phyloP scores from a whole-genome alignment of 2,797 vertebrate genomes.

The Pyrocephalus nanus region DNA sequence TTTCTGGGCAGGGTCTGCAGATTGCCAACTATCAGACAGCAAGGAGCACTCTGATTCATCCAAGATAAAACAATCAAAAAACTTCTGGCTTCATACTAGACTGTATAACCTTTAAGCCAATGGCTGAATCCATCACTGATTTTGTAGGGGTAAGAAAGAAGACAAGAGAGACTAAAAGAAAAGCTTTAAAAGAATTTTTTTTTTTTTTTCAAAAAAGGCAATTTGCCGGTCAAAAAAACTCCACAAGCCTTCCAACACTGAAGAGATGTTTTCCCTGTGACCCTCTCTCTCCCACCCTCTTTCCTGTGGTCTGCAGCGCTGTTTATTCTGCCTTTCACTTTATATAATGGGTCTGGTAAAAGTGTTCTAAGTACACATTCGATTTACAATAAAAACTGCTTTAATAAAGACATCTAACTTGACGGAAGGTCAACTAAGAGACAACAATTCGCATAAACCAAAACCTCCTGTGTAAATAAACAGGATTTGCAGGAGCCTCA shows the following conservation, averaged over 20 bases:
- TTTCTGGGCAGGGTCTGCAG: background rate
- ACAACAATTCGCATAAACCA: slow-evolving; percentile 33
- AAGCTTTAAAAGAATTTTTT: background rate
- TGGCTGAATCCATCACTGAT: background rate
- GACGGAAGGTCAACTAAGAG: slow-evolving; percentile 53
- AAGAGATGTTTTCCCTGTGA: background rate
- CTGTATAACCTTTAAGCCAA: background rate
- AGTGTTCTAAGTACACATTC: slow-evolving; percentile 44
- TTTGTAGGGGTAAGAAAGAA: background rate
- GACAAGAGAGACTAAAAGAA: background rate
- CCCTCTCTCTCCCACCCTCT: background rate
- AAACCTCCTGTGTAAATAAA: slow-evolving; percentile 59
- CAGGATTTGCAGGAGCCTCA: slow-evolving; percentile 55
- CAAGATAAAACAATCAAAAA: background rate
- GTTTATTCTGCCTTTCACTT: slow-evolving; percentile 45
- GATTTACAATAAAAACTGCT: slow-evolving; percentile 62
- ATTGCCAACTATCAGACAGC: background rate
- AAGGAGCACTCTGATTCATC: background rate
- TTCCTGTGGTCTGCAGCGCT: background rate
- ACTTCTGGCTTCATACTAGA: background rate
- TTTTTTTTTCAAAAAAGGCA: background rate
- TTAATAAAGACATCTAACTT: slow-evolving; percentile 59
- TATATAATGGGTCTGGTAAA: slow-evolving; percentile 47
- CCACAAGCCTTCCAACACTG: background rate
- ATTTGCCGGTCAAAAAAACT: background rate